phyloP scores from a whole-genome alignment of 2,888 invertebrate genomes.

The Drosophila macrospina region DNA sequence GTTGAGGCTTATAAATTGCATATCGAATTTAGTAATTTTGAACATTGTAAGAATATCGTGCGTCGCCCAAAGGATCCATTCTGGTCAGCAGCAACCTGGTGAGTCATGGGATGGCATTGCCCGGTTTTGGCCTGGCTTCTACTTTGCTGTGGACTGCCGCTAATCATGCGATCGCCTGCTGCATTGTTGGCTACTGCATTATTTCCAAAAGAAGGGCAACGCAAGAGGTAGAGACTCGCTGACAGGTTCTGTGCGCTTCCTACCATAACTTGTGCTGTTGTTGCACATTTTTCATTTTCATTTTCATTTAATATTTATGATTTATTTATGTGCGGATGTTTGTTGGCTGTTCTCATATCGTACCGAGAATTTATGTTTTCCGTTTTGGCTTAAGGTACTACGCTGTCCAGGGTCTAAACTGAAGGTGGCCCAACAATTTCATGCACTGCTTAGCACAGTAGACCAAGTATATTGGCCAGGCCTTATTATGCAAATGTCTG shows the following conservation, averaged over 20 bases:
- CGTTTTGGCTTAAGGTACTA: constrained; percentile 67
- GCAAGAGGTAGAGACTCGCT: constrained; percentile 46
- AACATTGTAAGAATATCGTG: constrained; percentile 68
- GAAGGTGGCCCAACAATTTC: constrained; percentile 72
- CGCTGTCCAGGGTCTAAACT: constrained; percentile 22
- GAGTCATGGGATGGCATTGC: constrained; percentile 29
- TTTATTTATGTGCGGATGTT: constrained; percentile 81
- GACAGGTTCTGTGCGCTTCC: constrained; percentile 78
- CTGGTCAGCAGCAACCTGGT: constrained; percentile 20
- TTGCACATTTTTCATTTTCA: constrained; percentile 75
- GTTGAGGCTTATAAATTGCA: constrained; percentile 70
- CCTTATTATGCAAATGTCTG: constrained; percentile 77
- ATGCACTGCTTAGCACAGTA: constrained; percentile 70
- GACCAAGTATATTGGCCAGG: constrained; percentile 42
- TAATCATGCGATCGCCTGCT: constrained; percentile 75
- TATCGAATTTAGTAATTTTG: constrained; percentile 78
- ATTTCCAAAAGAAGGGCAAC: constrained; percentile 25
- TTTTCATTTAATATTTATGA: constrained; percentile 82
- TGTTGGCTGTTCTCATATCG: constrained; percentile 78
- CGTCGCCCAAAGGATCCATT: constrained; percentile 55
- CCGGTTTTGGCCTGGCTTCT: constrained; percentile 13
- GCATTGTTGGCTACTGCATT: constrained; percentile 61
- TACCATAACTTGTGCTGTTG: constrained; percentile 45
- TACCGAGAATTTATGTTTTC: constrained; percentile 75
- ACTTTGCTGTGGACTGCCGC: constrained; percentile 58